Evolutionary conservation across 2,888 invertebrate genomes (phyloP).

Genomic region (Arge pagana): DNA sequence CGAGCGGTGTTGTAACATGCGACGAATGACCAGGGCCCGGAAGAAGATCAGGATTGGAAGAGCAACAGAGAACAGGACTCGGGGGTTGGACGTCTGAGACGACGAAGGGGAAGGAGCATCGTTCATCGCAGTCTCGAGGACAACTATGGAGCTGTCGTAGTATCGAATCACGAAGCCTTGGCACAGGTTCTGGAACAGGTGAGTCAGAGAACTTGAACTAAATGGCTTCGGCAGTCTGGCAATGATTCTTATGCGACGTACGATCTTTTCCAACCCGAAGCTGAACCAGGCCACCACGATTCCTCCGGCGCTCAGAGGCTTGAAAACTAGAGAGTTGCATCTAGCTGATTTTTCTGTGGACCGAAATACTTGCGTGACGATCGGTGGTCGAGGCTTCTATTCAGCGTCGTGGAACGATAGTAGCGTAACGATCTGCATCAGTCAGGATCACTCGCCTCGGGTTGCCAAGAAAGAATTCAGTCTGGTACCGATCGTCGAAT

Average conservation of each 20-base stretch:
- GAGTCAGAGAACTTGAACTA: too few species aligned
- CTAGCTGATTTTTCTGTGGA: constrained; percentile 75
- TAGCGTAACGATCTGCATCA: constrained; percentile 60
- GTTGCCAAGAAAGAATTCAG: constrained; percentile 66
- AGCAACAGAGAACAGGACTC: constrained; percentile 55
- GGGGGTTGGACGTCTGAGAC: constrained; percentile 65
- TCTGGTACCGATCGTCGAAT: constrained; percentile 77
- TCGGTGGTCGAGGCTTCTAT: constrained; percentile 76
- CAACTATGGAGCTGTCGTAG: constrained; percentile 87
- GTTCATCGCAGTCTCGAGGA: constrained; percentile 86
- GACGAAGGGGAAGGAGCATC: constrained; percentile 79
- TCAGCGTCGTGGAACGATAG: constrained; percentile 72
- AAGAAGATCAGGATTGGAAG: constrained; percentile 61
- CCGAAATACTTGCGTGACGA: constrained; percentile 59
- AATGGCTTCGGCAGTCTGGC: neutral
- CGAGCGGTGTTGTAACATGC: too few species aligned
- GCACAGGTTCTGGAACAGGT: constrained; percentile 90
- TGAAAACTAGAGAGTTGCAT: constrained; percentile 75
- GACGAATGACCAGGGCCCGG: constrained; percentile 55
- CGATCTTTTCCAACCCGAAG: constrained; percentile 46
- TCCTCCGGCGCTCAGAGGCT: constrained; percentile 70
- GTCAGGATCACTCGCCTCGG: constrained; percentile 67
- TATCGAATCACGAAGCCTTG: constrained; percentile 87
- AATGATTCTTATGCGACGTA: neutral
- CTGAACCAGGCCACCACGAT: constrained; percentile 73